A percentile compares a stretch with the other conserved stretches of the same genome.
These are phyloP conservation scores for Fragum sueziense DNA, from an alignment of 2,888 invertebrate genomes.

Conservation along the genomic window DNA sequence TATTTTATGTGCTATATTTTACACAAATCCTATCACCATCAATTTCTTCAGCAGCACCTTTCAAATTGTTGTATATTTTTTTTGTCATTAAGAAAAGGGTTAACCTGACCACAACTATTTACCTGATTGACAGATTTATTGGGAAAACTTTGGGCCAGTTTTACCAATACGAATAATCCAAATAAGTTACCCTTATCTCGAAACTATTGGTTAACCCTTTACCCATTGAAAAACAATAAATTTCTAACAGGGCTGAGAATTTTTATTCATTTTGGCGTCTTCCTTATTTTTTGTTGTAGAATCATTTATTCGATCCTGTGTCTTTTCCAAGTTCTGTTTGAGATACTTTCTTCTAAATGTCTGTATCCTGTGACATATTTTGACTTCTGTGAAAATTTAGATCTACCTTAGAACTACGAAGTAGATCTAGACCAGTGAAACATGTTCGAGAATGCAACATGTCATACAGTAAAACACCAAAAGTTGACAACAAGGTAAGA, in stretches of 20 bases:
- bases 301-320: not conserved
- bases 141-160: not conserved
- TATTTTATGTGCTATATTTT: too few species aligned
- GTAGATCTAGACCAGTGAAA: not conserved
- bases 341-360: too few species aligned
- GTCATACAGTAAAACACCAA: not conserved
- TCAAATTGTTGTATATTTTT: too few species aligned
- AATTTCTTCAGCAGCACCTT: too few species aligned
- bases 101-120: slow-evolving; percentile 4
- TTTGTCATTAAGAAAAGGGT: too few species aligned
- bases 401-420: not conserved
- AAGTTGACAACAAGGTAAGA: not conserved
- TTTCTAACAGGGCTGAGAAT: too few species aligned
- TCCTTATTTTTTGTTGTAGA: too few species aligned
- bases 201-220: too few species aligned
- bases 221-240: too few species aligned
- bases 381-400: not conserved
- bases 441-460: not conserved
- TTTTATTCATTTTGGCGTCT: too few species aligned
- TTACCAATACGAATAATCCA: not conserved
- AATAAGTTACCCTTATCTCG: too few species aligned
- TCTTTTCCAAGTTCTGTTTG: not conserved
- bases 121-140: slow-evolving; percentile 5
- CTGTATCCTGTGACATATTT: not conserved
- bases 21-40: too few species aligned